Conservation (phyloP, 1,140 invertebrate genomes). For the Gerris buenoi region DNA sequence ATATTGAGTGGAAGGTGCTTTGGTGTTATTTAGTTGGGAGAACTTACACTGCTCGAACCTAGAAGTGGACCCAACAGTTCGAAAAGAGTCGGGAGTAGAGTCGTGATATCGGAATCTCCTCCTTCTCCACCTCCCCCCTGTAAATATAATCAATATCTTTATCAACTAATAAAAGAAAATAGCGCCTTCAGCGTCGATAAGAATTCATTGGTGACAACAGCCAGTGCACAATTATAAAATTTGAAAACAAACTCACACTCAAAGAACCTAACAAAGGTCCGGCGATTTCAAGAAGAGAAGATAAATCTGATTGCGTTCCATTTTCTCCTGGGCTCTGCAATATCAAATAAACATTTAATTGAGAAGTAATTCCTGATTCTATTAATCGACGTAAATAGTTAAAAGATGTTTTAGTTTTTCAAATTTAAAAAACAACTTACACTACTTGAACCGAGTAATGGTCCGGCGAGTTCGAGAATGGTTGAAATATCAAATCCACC, state of each 20-base stretch:
- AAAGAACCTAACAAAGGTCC: slow-evolving; percentile 16
- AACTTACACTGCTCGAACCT: slow-evolving; percentile 17
- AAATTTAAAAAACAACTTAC: slow-evolving; percentile 6
- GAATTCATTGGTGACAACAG: no score
- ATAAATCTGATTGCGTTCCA: slow-evolving; percentile 8
- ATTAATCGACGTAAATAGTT: no score
- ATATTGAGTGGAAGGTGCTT: no score
- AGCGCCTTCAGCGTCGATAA: no score
- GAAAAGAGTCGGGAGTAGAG: slow-evolving; percentile 16
- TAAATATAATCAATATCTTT: background rate
- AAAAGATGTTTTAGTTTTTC: no score
- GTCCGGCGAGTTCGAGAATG: slow-evolving; percentile 9
- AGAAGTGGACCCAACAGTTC: slow-evolving; percentile 17
- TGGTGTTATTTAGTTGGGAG: no score
- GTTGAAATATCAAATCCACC: slow-evolving; percentile 9
- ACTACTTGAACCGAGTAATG: slow-evolving; percentile 5
- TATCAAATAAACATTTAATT: no score
- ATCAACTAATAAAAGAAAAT: no score
- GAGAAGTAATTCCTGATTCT: no score
- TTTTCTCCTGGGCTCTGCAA: no score
- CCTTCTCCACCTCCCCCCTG: slow-evolving; percentile 8
- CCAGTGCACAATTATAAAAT: no score
- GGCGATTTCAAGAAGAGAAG: slow-evolving; percentile 10
- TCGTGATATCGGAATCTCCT: slow-evolving; percentile 7
- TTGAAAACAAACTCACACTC: slow-evolving; percentile 18